Conservation (phyloP, 2,113 vertebrate genomes). For the Callionymus lyra region DNA sequence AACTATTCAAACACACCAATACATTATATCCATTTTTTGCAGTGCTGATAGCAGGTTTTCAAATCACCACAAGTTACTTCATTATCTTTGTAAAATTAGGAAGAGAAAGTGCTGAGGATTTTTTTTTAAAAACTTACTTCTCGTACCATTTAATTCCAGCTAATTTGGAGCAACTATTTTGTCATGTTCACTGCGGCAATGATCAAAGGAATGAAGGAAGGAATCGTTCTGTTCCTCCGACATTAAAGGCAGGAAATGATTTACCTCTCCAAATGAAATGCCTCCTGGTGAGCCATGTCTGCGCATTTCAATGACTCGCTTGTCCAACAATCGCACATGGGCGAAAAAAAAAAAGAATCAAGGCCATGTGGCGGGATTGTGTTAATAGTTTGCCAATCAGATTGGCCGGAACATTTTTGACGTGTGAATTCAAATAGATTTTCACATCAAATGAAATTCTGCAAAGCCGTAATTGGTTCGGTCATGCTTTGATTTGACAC, state of each 20-base stretch:
- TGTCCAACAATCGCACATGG: constrained; percentile 25
- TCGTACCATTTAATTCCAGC: constrained; percentile 24
- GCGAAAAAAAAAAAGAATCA: constrained; percentile 39
- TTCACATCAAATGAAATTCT: constrained; percentile 40
- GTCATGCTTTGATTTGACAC: constrained; percentile 29
- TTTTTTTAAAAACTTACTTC: constrained; percentile 17
- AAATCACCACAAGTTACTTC: neutral
- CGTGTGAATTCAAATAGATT: constrained; percentile 36
- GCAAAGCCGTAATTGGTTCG: constrained; percentile 29
- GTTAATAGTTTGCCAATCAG: constrained; percentile 46
- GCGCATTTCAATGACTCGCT: constrained; percentile 43
- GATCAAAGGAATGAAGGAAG: constrained; percentile 51
- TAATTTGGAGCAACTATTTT: constrained; percentile 33
- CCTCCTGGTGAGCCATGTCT: constrained; percentile 34
- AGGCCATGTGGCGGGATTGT: constrained; percentile 32
- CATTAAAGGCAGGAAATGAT: constrained; percentile 52
- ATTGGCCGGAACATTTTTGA: constrained; percentile 26
- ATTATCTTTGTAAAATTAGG: constrained; percentile 9
- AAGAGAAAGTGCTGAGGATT: constrained; percentile 11
- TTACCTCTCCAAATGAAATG: constrained; percentile 56
- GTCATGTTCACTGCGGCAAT: constrained; percentile 26
- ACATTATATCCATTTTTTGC: no score
- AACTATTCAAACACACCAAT: no score
- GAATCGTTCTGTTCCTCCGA: constrained; percentile 30
- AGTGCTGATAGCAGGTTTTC: neutral